Conservation (phyloP, 2,797 vertebrate species). For the Cirrhinus mrigala region DNA sequence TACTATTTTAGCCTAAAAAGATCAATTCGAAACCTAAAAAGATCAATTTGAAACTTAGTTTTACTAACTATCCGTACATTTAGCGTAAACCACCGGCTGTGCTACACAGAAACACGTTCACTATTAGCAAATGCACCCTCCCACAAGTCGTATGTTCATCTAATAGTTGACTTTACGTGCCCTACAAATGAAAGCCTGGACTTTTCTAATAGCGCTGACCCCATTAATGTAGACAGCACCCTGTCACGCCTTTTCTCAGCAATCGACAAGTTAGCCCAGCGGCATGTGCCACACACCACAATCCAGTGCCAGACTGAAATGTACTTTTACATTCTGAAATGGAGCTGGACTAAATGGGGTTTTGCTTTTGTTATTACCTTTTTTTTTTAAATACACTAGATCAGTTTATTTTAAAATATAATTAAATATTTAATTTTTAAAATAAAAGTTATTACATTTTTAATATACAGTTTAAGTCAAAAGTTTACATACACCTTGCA, state of each 20-base stretch:
- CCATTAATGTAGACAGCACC: not conserved
- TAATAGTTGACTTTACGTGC: not conserved
- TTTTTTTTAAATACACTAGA: too few species aligned
- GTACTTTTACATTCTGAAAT: not conserved
- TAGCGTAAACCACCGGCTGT: not conserved
- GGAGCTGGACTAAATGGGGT: not conserved
- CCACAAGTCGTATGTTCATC: not conserved
- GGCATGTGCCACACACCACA: not conserved
- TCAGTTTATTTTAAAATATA: not conserved
- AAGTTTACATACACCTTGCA: too few species aligned
- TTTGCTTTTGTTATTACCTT: not conserved
- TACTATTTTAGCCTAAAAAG: slow-evolving; percentile 25
- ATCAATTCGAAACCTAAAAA: slow-evolving; percentile 20
- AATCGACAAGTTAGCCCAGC: not conserved
- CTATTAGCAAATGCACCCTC: not conserved
- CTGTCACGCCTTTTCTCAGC: not conserved
- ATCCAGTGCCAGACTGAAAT: not conserved
- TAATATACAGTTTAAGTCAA: too few species aligned
- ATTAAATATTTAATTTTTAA: not conserved
- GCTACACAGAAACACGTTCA: not conserved
- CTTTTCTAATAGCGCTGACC: not conserved
- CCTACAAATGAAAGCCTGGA: not conserved
- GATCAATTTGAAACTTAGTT: slow-evolving; percentile 8
- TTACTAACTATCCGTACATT: slow-evolving; percentile 1
- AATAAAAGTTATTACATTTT: too few species aligned